A percentile compares a stretch with the other conserved stretches of the same genome.
phyloP scores from a whole-genome alignment of 2,888 invertebrate genomes.

The Sphecodes monilicornis region DNA sequence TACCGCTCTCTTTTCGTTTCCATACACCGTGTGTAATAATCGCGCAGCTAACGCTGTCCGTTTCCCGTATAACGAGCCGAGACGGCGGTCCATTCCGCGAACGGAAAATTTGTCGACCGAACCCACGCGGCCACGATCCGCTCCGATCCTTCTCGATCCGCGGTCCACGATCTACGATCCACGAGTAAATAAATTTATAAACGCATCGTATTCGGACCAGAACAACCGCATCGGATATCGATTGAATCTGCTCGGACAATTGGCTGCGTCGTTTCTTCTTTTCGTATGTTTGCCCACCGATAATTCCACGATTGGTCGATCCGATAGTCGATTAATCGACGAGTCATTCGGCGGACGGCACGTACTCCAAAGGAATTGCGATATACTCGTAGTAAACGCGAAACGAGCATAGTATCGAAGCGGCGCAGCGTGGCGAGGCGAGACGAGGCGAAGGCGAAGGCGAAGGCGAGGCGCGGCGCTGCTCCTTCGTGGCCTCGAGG shows the following conservation, averaged over 20 bases:
- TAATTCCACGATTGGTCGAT: not conserved
- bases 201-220: not conserved
- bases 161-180: no score
- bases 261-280: not conserved
- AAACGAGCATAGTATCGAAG: not conserved
- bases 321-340: not conserved
- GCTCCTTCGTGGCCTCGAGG: conserved; percentile 69
- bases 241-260: not conserved
- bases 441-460: not conserved
- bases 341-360: not conserved
- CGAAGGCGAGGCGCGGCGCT: conserved; percentile 35
- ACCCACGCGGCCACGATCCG: not conserved
- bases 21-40: conserved; percentile 61
- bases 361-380: not conserved
- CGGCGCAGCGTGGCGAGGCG: not conserved
- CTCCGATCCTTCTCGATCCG: conserved; percentile 1
- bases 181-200: no score
- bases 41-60: conserved; percentile 65
- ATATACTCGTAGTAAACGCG: not conserved
- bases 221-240: not conserved
- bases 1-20: conserved; percentile 74
- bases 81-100: conserved; percentile 46
- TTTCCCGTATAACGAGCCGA: conserved; percentile 67
- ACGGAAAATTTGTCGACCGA: conserved; percentile 60
- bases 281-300: not conserved